Evolutionary conservation across 2,888 invertebrate species (phyloP), one percentile per base, ranked within the genome.

Genomic region (Crepidodera aurea): DNA sequence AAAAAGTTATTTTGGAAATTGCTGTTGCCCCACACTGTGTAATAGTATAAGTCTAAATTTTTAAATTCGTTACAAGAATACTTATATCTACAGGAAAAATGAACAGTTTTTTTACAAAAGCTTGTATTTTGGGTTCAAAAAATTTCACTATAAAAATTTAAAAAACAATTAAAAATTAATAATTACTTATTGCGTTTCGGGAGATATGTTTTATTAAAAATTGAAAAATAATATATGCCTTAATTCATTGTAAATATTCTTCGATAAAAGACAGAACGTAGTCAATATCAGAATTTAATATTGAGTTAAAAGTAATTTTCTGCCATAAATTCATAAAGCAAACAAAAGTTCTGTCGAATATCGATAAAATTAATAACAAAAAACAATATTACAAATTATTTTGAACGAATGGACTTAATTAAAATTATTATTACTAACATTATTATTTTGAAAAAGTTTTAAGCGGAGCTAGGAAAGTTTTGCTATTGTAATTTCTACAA

Each of bases 41-140:
- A 39, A 48, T 32, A 66, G 67, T 59, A 64, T 48, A 58, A 57
- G 51, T 71, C 70, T 75, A 72, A 67, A 64, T 66, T 71, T 74
- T 75, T 76, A 76, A 77, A 76, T 79, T 78, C 77, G 77, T 78
- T 78, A 77, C 77, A 78, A 77, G 76, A 77, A 75, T 77, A 76
- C 74, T 75, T 75, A 74, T 73, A 76, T 75, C 74, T 74, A 69
- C 71, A 69, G 62, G 65, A 65, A 55, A 69, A 65, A 67, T 40
- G 53, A 67, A 69, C 65, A 61, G 65, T 42, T 50, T 40, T 57
- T 29, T 54, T 48, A 48, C 60, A 46, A 55, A 54, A 66, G 61
- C 69, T 60, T 64, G 51, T 56, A 55, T 22, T 32, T 34, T 53
- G 60, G 37, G 40, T 56, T 56, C 19, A 46, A 56, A 64, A 65